These are phyloP conservation scores for Lithosia quadra DNA, from an alignment of 2,888 invertebrate genomes.

Conservation along the genomic window DNA sequence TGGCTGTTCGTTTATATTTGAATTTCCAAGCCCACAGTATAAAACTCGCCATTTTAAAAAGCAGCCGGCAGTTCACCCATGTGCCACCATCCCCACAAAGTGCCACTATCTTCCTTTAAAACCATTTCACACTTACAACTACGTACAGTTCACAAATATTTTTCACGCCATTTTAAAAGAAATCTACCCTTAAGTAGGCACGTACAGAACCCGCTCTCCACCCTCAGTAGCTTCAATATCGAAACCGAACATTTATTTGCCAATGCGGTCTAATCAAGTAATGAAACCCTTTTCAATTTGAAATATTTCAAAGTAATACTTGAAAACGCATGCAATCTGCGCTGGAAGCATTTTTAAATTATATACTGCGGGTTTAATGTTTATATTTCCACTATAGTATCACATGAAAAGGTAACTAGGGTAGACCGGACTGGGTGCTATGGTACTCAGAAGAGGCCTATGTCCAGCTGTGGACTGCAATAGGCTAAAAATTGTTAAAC, in stretches of 20 bases:
- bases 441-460: no score
- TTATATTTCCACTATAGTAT: no score
- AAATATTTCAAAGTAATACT: not conserved
- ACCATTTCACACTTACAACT: not conserved
- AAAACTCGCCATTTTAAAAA: no score
- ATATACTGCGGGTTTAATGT: not conserved
- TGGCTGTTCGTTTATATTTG: no score
- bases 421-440: no score
- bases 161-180: not conserved
- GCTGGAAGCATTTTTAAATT: not conserved
- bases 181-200: not conserved
- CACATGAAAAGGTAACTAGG: no score
- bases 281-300: slow-evolving; percentile 1
- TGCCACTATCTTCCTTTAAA: no score
- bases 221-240: slow-evolving; percentile 1
- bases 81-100: no score
- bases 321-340: not conserved
- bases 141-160: not conserved
- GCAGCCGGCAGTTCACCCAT: no score
- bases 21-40: no score
- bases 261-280: slow-evolving; percentile 5
- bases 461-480: no score
- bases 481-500: no score
- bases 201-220: not conserved
- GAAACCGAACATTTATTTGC: slow-evolving; percentile 1